A percentile compares a stretch with the other conserved stretches of the same genome.
Conservation (phyloP, 2,797 vertebrate species). For the Microctenopoma steveboyesi region DNA sequence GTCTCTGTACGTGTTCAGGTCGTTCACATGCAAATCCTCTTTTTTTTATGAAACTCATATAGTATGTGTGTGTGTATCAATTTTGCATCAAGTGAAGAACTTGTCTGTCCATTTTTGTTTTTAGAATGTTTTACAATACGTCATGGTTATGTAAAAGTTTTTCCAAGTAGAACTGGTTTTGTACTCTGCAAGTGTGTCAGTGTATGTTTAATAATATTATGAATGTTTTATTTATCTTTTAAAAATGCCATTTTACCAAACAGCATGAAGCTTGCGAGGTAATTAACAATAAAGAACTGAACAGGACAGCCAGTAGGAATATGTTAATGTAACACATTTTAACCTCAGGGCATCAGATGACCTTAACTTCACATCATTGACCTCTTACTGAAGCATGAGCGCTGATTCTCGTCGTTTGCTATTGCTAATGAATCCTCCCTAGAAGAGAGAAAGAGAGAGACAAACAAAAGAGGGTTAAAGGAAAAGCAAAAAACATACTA, state of each 20-base stretch:
- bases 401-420: constrained; percentile 2
- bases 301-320: background rate
- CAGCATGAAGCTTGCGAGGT: background rate
- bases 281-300: constrained; percentile 15
- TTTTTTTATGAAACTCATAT: too few species aligned
- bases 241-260: background rate
- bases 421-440: constrained; percentile 5
- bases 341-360: constrained; percentile 27
- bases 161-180: too few species aligned
- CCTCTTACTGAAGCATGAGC: constrained; percentile 17
- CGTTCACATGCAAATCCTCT: too few species aligned
- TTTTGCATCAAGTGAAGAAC: too few species aligned
- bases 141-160: too few species aligned
- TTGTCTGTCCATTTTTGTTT: too few species aligned
- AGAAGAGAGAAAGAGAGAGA: constrained; percentile 14
- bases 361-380: constrained; percentile 25
- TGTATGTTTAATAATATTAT: background rate
- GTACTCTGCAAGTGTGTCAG: too few species aligned
- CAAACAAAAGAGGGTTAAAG: background rate
- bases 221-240: background rate
- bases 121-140: too few species aligned
- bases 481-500: background rate
- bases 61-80: too few species aligned
- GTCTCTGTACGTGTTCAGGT: too few species aligned
- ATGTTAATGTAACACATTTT: constrained; percentile 6